Percentiles rank a stretch among this genome's conserved stretches.
phyloP scores from a whole-genome alignment of 2,113 vertebrate species.

The Okapia johnstoni region DNA sequence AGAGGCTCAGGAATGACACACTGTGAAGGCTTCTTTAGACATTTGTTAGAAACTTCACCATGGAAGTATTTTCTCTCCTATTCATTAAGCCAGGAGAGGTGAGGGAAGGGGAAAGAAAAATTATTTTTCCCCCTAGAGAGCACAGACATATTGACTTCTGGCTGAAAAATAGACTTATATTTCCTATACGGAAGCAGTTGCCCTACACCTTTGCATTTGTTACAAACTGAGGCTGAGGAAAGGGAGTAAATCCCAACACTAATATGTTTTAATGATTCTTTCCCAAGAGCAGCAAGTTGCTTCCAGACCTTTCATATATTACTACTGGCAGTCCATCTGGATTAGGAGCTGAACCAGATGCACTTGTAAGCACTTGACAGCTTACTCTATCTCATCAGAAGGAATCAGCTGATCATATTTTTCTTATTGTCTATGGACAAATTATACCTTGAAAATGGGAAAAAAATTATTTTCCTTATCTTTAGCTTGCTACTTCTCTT shows the following conservation, averaged over 20 bases:
- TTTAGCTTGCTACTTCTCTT: slow-evolving; percentile 7
- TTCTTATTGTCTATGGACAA: slow-evolving; percentile 24
- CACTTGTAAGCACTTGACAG: slow-evolving; percentile 46
- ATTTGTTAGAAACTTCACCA: background rate
- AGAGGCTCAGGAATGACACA: background rate
- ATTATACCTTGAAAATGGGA: slow-evolving; percentile 28
- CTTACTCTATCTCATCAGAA: slow-evolving; percentile 52
- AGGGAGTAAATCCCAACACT: slow-evolving; percentile 30
- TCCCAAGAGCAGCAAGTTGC: slow-evolving; percentile 20
- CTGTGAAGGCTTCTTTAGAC: background rate
- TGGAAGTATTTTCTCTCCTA: background rate
- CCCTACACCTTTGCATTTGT: background rate
- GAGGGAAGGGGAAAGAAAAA: background rate
- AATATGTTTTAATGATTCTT: slow-evolving; percentile 54
- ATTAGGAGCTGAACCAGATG: slow-evolving; percentile 61
- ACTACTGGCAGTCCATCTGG: slow-evolving; percentile 69
- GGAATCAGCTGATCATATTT: slow-evolving; percentile 55
- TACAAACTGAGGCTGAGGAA: background rate
- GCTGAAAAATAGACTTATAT: slow-evolving; percentile 18
- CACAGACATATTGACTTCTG: slow-evolving; percentile 43
- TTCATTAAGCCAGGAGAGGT: background rate
- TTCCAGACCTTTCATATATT: slow-evolving; percentile 65
- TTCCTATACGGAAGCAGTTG: slow-evolving; percentile 17
- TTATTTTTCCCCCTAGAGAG: background rate
- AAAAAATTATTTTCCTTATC: background rate